Conservation (phyloP, 2,797 vertebrate genomes). For the Pelodytes ibericus region DNA sequence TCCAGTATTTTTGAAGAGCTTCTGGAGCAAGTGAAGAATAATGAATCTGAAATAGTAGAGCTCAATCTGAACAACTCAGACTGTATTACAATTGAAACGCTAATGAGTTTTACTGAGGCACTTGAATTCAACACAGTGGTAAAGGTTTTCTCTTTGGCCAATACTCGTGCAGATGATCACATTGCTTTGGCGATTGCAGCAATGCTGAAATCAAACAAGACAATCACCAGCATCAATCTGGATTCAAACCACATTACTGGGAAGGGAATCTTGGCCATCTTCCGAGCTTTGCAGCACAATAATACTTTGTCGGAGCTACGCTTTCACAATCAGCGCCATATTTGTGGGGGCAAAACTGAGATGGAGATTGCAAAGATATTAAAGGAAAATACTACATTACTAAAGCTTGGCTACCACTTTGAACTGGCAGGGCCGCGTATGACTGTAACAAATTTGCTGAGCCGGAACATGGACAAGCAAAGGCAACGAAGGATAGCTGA, state of each 20-base stretch:
- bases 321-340: constrained; percentile 97
- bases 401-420: constrained; percentile 96
- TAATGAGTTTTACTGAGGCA: constrained; percentile 90
- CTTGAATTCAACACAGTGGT: constrained; percentile 86
- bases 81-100: constrained; percentile 89
- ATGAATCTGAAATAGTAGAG: constrained; percentile 81
- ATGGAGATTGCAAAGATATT: constrained; percentile 97
- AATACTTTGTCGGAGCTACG: constrained; percentile 89
- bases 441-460: constrained; percentile 94
- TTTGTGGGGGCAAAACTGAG: constrained; percentile 95
- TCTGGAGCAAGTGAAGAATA: constrained; percentile 84
- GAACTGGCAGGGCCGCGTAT: constrained; percentile 95
- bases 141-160: constrained; percentile 89
- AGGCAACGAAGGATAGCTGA: constrained; percentile 91
- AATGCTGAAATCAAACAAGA: constrained; percentile 86
- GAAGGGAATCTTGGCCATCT: constrained; percentile 92
- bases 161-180: constrained; percentile 93
- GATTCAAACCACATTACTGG: constrained; percentile 97
- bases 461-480: constrained; percentile 97
- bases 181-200: constrained; percentile 91
- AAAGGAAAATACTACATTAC: constrained; percentile 91
- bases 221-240: constrained; percentile 90
- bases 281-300: constrained; percentile 90
- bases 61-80: constrained; percentile 97
- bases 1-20: constrained; percentile 93